These are phyloP conservation scores for Diogma glabrata DNA, from an alignment of 2,888 invertebrate genomes.

Conservation along the genomic window DNA sequence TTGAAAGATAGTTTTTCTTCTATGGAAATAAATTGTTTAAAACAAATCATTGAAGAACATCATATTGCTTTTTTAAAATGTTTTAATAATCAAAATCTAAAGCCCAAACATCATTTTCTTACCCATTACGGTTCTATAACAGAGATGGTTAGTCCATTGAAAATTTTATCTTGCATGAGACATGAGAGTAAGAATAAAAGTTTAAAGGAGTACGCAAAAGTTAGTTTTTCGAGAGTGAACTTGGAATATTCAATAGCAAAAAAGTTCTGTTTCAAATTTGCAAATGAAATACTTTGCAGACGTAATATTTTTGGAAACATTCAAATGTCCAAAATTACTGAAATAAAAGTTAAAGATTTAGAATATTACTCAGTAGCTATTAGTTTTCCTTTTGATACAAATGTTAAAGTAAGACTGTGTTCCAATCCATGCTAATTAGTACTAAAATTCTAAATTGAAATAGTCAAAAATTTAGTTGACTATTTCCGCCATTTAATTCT, in stretches of 20 bases:
- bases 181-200: constrained; percentile 14
- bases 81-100: constrained; percentile 14
- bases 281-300: no score
- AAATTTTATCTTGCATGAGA: constrained; percentile 14
- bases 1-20: not conserved
- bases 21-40: not conserved
- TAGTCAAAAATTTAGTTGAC: no score
- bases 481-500: no score
- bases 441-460: no score
- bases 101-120: constrained; percentile 16
- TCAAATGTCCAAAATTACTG: no score
- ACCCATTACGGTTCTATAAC: constrained; percentile 14
- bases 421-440: no score
- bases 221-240: constrained; percentile 13
- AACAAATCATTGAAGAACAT: not conserved
- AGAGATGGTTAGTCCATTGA: constrained; percentile 12
- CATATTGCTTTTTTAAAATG: constrained; percentile 10
- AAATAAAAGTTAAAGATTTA: no score
- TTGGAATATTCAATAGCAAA: constrained; percentile 9
- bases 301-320: no score
- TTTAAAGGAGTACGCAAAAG: constrained; percentile 14
- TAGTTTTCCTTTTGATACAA: no score
- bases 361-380: no score
- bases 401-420: no score
- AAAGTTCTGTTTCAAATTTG: no score